Conservation (phyloP, 23 tunicate genomes). For the Diplosoma virens region DNA sequence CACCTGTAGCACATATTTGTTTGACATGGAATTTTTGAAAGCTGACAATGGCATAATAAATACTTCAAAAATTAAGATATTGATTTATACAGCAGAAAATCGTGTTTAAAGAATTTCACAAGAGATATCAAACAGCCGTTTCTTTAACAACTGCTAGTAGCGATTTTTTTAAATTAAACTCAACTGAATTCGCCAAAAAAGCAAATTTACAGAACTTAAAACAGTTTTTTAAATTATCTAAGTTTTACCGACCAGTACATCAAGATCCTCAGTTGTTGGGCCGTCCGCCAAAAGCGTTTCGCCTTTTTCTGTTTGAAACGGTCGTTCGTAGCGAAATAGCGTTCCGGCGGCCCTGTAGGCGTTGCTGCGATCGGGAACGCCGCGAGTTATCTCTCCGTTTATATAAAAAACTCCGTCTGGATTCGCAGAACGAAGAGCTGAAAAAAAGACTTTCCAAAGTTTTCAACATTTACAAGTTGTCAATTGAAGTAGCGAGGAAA, state of each 20-base stretch:
- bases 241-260: conserved; percentile 76
- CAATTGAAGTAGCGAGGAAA: too few species aligned
- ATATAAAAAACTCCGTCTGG: conserved; percentile 38
- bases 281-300: conserved; percentile 55
- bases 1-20: too few species aligned
- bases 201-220: not conserved
- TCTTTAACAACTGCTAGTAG: not conserved
- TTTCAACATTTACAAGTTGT: too few species aligned
- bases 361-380: conserved; percentile 35
- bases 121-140: not conserved
- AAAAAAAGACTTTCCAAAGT: not conserved
- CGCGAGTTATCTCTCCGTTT: conserved; percentile 41
- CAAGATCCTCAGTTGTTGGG: conserved; percentile 51
- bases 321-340: conserved; percentile 45
- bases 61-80: too few species aligned
- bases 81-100: too few species aligned
- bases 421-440: conserved; percentile 56
- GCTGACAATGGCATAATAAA: too few species aligned
- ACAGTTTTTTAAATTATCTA: too few species aligned
- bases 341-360: conserved; percentile 38
- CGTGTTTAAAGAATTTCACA: too few species aligned
- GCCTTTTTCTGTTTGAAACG: conserved; percentile 41
- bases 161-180: not conserved
- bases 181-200: not conserved
- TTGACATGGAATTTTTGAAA: too few species aligned